Evolutionary conservation across 2,113 vertebrate genomes (phyloP), one percentile per base, ranked within the genome.

Genomic region (Suncus etruscus): DNA sequence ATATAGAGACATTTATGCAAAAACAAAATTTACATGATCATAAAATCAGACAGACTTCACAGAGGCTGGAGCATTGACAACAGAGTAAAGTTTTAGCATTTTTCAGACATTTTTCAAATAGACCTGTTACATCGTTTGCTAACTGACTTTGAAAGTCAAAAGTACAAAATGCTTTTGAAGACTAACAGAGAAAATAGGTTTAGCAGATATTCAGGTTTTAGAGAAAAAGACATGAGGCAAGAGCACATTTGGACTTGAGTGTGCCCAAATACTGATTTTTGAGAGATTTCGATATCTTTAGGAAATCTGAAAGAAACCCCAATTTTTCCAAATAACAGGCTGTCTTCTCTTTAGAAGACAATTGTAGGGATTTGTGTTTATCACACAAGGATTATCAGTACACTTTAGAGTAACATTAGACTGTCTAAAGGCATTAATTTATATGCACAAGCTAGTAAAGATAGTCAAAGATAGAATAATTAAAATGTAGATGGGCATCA

Each of bases 71-170:
- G 66, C 86, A 89, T 77, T 82, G 65, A 86, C 20, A 68, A 47
- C 11, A 84, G 11, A 73, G 29, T 50, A 47, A 82, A 86, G 1
- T 70, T 69, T 48, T 22, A 14, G 4, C 18, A 63, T n/a, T 45
- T 70, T 29, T 75, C 24, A n/a, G 8, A 22, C 16, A 5, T 74
- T 86, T 84, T 63, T 87, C 51, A 72, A 74, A 82, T 39, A 4
- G 14, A 5, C 3, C 58, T 84, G 18, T 73, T 18, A 47, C 10
- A 87, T 25, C 6, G 76, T 90, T 73, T 91, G 12, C 20, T 87
- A 73, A 12, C 25, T 78, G 12, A 82, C 25, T 90, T 61, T 83
- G 76, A 90, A 91, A 90, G 75, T 77, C 51, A 80, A 80, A 85
- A 9, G 0, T 32, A 32, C 70, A 93, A 69, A 76, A 66, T 29